Evolutionary conservation across 2,113 vertebrate genomes (phyloP).

Genomic region (Xenus cinereus): DNA sequence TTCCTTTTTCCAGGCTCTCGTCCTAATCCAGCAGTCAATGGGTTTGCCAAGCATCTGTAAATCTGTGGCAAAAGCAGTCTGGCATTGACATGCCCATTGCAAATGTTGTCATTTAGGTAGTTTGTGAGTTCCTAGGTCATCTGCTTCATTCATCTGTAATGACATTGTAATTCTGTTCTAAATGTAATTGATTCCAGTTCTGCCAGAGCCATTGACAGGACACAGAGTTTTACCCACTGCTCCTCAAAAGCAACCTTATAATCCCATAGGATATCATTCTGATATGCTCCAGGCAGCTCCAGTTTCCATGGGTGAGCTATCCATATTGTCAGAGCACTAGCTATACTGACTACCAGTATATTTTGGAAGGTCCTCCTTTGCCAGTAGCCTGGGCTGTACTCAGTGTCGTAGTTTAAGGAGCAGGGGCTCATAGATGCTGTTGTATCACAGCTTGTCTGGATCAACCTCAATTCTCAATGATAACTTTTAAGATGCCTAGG

Average conservation of each 20-base stretch:
- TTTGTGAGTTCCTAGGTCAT: neutral
- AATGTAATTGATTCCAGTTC: neutral
- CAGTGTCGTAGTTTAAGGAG: neutral
- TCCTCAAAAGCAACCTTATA: neutral
- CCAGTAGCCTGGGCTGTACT: neutral
- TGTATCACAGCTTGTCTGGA: neutral
- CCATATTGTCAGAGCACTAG: neutral
- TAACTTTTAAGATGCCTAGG: neutral
- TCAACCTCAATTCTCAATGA: neutral
- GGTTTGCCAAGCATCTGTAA: neutral
- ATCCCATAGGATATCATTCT: neutral
- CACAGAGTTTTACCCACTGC: neutral
- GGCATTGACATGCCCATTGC: neutral
- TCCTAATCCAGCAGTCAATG: neutral
- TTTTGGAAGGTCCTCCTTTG: neutral
- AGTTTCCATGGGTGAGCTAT: neutral
- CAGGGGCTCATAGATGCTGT: neutral
- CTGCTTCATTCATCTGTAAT: neutral
- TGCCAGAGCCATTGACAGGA: neutral
- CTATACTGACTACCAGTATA: rapidly evolving
- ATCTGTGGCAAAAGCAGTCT: neutral
- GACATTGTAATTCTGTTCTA: neutral
- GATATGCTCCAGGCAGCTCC: neutral
- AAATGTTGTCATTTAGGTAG: neutral
- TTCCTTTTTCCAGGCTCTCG: neutral